Evolutionary conservation across 2,888 invertebrate genomes (phyloP), one percentile per base, ranked within the genome.

Genomic region (Teinopalpus imperialis): DNA sequence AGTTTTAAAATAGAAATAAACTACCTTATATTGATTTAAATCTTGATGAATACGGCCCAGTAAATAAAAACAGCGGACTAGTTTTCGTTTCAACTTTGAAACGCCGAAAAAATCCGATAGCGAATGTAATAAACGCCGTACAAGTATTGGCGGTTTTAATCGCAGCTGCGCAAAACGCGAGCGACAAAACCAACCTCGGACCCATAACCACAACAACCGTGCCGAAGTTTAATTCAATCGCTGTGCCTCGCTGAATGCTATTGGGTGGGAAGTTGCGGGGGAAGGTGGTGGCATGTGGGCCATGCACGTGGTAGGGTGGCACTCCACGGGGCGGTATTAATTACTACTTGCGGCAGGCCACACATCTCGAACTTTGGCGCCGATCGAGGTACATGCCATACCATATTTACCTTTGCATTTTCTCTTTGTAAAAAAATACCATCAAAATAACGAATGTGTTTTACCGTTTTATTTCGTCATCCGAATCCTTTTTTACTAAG

Each of bases 171-270:
- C 78, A 76, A 74, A 81, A 75, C 74, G 77, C 68, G 66, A 59
- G 68, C 75, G 79, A 81, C 86, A 81, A 81, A 83, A 85, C 81
- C 81, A 72, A 81, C 74, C 79, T 74, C 74, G 77, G 72, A 72
- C 74, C 75, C 12, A 62, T 78, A 74, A 80, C 86, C 86, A 75
- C 83, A 86, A 82, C 83, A 82, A 81, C 76, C 74, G 74, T 77
- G 78, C 80, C 74, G 70, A 86, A 88, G 82, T 88, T 87, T 87
- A 88, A 88, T 88, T 87, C 87, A 86, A 88, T 86, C 86, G 81
- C 74, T 75, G 79, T 74, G 74, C 74, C 72, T 73, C 77, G 70
- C 67, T 74, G 69, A 67, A 69, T 68, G 71, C 59, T 59, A 58
- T 57, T 53, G 63, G 50, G 52, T 52, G 43, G 52, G 37, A 45